phyloP scores from a whole-genome alignment of 2,797 vertebrate genomes.

The Syngnathus acus region DNA sequence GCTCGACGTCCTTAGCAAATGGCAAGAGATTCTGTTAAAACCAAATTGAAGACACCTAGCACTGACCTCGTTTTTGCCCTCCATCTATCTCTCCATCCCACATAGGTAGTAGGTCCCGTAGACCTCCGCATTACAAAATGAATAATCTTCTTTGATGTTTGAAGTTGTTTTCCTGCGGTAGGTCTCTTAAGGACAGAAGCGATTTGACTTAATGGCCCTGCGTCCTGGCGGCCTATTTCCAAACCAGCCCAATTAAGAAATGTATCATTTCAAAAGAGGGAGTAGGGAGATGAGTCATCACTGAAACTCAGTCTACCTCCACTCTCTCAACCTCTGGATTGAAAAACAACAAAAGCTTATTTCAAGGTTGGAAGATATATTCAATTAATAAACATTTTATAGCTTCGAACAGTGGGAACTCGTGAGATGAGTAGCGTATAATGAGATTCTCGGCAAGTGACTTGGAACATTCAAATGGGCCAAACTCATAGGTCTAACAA shows the following conservation, averaged over 20 bases:
- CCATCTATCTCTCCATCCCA: neutral
- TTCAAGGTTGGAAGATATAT: conserved; percentile 8
- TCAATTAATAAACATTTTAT: conserved; percentile 7
- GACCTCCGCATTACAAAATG: neutral
- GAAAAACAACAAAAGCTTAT: conserved; percentile 2
- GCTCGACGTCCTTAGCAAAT: neutral
- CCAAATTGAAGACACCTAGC: conserved; percentile 1
- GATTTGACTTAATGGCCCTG: conserved; percentile 27
- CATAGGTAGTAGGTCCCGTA: neutral
- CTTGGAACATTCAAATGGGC: conserved; percentile 15
- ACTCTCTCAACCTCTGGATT: conserved; percentile 4
- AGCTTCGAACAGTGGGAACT: neutral
- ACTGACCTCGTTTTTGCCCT: neutral
- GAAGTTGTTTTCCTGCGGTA: conserved; percentile 12
- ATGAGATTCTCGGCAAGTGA: conserved; percentile 13
- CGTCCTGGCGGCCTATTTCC: conserved; percentile 15
- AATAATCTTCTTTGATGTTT: neutral
- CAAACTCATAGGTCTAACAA: conserved; percentile 18
- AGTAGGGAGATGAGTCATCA: conserved; percentile 22
- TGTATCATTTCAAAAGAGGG: conserved; percentile 32
- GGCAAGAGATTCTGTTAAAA: conserved; percentile 5
- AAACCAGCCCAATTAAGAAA: conserved; percentile 36
- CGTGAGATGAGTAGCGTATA: conserved; percentile 3
- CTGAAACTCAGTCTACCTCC: conserved; percentile 6
- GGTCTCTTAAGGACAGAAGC: conserved; percentile 24